Evolutionary conservation across 2,888 invertebrate genomes (phyloP).

Genomic region (Phalera bucephala): DNA sequence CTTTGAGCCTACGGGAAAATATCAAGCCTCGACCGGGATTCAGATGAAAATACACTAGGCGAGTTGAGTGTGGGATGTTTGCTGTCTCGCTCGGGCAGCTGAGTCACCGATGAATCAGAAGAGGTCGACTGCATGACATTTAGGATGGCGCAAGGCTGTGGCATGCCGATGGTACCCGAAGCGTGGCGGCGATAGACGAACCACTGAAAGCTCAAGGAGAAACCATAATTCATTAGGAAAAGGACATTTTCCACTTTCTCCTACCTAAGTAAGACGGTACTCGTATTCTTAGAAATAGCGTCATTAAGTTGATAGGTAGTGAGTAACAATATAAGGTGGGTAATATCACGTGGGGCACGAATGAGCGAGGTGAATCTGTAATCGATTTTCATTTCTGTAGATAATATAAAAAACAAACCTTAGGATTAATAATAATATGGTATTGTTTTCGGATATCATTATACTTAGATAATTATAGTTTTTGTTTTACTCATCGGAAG

Average conservation of each 20-base stretch:
- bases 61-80: conserved; percentile 26
- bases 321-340: too few relatives aligned
- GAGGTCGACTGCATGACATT: conserved; percentile 35
- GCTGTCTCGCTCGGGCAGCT: conserved; percentile 48
- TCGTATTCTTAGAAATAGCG: too few relatives aligned
- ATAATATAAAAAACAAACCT: too few relatives aligned
- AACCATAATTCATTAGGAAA: conserved; percentile 67
- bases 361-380: too few relatives aligned
- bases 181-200: conserved; percentile 39
- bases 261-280: too few relatives aligned
- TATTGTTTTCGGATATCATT: too few relatives aligned
- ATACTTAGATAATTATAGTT: too few relatives aligned
- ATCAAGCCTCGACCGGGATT: conserved; percentile 73
- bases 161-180: conserved; percentile 51
- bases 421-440: too few relatives aligned
- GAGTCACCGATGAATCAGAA: conserved; percentile 61
- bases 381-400: too few relatives aligned
- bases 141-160: conserved; percentile 21
- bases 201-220: conserved; percentile 72
- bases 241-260: conserved; percentile 58
- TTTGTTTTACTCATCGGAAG: too few relatives aligned
- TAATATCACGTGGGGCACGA: too few relatives aligned
- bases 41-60: conserved; percentile 53
- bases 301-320: too few relatives aligned
- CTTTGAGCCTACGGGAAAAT: conserved; percentile 76